Evolutionary conservation across 2,113 vertebrate species (phyloP), one percentile per base, ranked within the genome.

Genomic region (Abramis brama): DNA sequence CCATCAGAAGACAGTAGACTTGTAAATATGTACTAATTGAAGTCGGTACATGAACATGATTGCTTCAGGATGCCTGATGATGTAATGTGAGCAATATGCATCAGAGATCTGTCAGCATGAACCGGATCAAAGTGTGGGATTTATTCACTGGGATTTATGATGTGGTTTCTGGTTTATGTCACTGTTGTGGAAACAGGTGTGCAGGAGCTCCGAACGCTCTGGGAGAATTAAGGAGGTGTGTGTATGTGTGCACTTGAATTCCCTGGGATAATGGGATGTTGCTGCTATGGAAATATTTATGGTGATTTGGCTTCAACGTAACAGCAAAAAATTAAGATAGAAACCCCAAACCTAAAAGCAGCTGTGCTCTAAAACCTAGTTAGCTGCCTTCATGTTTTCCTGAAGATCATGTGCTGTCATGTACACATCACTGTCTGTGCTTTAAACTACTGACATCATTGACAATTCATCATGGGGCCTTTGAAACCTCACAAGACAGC

Each of bases 171-270:
- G 57, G 33, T 43, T 25, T 43, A 25, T 43, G 33, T 33, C 57
- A 4, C 23, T 45, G 11, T 57, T 79, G 77, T 79, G 23, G 43
- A 75, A 75, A 74, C 71, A 75, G 43, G 71, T 75, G 71, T 75
- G 71, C 23, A 75, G 13, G n/a, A 25, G 71, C 6, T 12, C 71
- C 47, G 6, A 74, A 74, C 12, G 23, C 71, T 47, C 2, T 1
- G n/a, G 71, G 71, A 47, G n/a, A 74, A 36, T 79, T 59, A 62
- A 8, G 55, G 55, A 52, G 74, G 19, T 36, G 23, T 17, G 77
- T 25, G 55, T 52, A 25, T 43, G 55, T 79, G 57, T 45, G 25
- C 57, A 25, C 71, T 47, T 25, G 23, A 47, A 27, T 47, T 47
- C 71, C 71, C 43, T 15, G 71, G 71, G 43, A 47, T 47, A 15